Percentiles rank a stretch among this genome's conserved stretches.
Evolutionary conservation across 2,797 vertebrate species (phyloP).

Genomic region (Sebastiscus tertius): DNA sequence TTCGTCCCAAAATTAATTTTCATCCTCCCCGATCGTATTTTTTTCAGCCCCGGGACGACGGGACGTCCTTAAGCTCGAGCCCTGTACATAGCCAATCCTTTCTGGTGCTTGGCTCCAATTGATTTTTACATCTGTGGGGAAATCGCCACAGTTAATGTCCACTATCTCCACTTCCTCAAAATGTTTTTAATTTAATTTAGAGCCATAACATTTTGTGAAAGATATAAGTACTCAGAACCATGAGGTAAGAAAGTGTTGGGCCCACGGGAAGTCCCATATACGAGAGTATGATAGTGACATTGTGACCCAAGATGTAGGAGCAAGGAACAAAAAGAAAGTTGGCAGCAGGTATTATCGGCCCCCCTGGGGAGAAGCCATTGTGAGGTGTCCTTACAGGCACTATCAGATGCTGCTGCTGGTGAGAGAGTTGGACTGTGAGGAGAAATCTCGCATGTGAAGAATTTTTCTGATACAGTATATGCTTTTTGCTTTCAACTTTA

Average conservation of each 20-base stretch:
- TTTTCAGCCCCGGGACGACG: no score
- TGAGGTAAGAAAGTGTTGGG: not conserved
- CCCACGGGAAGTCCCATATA: constrained; percentile 16
- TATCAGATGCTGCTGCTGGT: constrained; percentile 29
- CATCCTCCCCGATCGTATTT: no score
- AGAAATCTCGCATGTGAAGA: constrained; percentile 13
- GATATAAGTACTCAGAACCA: not conserved
- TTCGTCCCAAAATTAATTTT: no score
- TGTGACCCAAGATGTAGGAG: constrained; percentile 38
- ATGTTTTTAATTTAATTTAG: constrained; percentile 14
- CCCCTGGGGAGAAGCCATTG: constrained; percentile 45
- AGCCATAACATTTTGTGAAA: not conserved
- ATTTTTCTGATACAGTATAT: not conserved
- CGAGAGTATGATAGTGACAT: constrained; percentile 28
- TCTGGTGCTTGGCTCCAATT: constrained; percentile 4
- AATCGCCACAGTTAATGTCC: not conserved
- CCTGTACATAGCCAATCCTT: not conserved
- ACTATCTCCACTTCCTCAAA: not conserved
- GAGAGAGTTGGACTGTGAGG: constrained; percentile 25
- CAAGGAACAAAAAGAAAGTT: constrained; percentile 50
- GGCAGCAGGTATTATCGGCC: constrained; percentile 51
- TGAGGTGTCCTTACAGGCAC: constrained; percentile 38
- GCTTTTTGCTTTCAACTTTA: constrained; percentile 20
- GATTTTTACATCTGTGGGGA: constrained; percentile 11
- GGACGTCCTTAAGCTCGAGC: no score